Evolutionary conservation across 1,140 invertebrate genomes (phyloP).

Genomic region (Cydia fagiglandana): DNA sequence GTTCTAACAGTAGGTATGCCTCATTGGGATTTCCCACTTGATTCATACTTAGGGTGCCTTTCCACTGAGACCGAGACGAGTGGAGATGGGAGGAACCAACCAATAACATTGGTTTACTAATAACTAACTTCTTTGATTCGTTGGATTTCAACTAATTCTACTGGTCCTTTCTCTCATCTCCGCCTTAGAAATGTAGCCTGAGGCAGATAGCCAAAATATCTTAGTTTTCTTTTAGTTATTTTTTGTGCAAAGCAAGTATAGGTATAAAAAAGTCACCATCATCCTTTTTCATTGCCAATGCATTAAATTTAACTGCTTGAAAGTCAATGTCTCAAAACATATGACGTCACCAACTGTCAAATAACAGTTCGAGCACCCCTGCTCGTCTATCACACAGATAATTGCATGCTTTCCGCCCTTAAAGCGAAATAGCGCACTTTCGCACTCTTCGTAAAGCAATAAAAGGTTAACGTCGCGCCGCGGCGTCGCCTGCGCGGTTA

Average conservation of each 20-base stretch:
- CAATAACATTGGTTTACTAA: too few species aligned
- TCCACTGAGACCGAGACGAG: too few species aligned
- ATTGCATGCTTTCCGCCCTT: constrained; percentile 14
- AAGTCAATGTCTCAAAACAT: not conserved
- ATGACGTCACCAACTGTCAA: not conserved
- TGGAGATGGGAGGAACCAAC: too few species aligned
- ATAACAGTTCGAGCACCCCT: not conserved
- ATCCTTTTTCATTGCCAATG: not conserved
- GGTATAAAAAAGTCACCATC: not conserved
- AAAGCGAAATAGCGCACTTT: constrained; percentile 7
- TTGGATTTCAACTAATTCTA: too few species aligned
- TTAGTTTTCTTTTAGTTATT: too few species aligned
- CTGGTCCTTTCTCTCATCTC: too few species aligned
- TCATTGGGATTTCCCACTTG: not conserved
- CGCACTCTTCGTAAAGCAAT: not conserved
- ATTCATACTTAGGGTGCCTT: not conserved
- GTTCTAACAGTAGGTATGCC: not conserved
- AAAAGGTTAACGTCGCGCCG: constrained; percentile 25
- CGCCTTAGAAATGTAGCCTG: too few species aligned
- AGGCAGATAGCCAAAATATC: too few species aligned
- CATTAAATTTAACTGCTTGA: not conserved
- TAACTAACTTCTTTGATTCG: too few species aligned
- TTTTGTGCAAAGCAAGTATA: too few species aligned
- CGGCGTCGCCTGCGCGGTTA: constrained; percentile 10
- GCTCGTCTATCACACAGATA: not conserved